Base-by-base conservation (phyloP, 2,797 vertebrate species). In the Pelochelys cantorii region DNA sequence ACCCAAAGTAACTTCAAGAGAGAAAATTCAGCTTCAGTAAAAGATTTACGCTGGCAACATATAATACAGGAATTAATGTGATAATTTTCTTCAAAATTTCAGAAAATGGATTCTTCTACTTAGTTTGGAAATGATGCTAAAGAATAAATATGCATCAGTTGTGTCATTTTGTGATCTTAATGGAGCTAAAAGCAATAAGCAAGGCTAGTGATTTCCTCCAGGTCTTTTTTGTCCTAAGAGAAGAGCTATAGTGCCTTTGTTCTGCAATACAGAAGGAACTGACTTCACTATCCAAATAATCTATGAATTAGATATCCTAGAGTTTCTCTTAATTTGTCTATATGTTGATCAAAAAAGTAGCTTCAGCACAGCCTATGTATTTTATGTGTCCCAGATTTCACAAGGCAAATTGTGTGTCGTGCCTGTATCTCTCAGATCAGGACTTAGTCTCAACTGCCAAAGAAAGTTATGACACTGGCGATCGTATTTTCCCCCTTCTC, bases 391-490 rank as follows among this genome's bases (percentile, higher is more conserved):
- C 34, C 81, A 37, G 22, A 56, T 2, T 7, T 15, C 23, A 68
- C 7, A 1, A 3, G 42, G 57, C 62, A 56, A 90, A 18, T 2
- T 83, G 22, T 7, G 17, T 34, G 20, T 18, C 11, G 8, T 34
- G 65, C 18, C 18, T 68, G 18, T 68, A 7, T 68, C 11, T 34
- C 65, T 34, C 6, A 3, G 42, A 88, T 34, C n/a, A 85, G 80
- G 8, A 8, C 3, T 7, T n/a, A 71, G 0, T 13, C 29, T 56
- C 17, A 79, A 86, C 59, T n/a, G 12, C 23, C 27, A 88, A 59
- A 65, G 2, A 85, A 9, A 54, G 1, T 25, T 65, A 7, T 1
- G 15, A 22, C 12, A 90, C 59, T 0, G 0, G 52, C 13, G 34
- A 13, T 12, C 37, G 84, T 91, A 83, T 48, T 5, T 86, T 84